These are phyloP conservation scores for Erythrocercus mccallii DNA, from an alignment of 2,113 vertebrate genomes.

Conservation along the genomic window DNA sequence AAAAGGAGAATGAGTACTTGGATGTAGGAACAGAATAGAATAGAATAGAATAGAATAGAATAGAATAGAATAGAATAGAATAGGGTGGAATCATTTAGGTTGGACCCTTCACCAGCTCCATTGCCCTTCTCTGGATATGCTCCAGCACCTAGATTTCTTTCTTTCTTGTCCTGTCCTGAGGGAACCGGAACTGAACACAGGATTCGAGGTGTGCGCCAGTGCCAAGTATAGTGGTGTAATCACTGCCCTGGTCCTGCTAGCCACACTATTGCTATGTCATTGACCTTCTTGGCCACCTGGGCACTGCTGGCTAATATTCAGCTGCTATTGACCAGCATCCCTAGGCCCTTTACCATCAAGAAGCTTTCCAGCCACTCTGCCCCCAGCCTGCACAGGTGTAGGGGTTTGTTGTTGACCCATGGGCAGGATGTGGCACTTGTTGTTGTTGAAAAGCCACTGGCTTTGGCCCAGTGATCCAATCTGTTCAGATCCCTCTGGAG, in stretches of 20 bases:
- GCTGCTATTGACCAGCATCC: rapidly evolving
- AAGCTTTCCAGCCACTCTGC: neutral
- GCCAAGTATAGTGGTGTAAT: rapidly evolving
- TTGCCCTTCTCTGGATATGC: neutral
- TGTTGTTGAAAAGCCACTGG: neutral
- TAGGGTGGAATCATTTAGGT: neutral
- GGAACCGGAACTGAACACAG: neutral
- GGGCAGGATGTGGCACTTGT: rapidly evolving
- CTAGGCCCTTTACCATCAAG: rapidly evolving
- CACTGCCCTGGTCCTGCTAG: neutral
- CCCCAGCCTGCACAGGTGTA: neutral
- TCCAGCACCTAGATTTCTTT: neutral
- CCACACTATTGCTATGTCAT: neutral
- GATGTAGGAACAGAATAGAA: neutral
- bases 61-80: neutral
- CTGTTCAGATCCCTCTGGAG: neutral
- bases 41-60: neutral
- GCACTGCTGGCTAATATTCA: neutral
- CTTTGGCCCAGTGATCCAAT: neutral
- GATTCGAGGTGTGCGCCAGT: rapidly evolving
- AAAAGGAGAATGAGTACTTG: neutral
- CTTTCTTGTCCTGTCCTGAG: neutral
- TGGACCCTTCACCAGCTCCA: neutral
- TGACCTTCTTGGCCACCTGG: neutral
- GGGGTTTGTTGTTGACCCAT: neutral